Percentiles rank a stretch among this genome's conserved stretches.
These are phyloP conservation scores for Hypsibius dujardini DNA, from an alignment of 1,140 invertebrate genomes.

Conservation along the genomic window DNA sequence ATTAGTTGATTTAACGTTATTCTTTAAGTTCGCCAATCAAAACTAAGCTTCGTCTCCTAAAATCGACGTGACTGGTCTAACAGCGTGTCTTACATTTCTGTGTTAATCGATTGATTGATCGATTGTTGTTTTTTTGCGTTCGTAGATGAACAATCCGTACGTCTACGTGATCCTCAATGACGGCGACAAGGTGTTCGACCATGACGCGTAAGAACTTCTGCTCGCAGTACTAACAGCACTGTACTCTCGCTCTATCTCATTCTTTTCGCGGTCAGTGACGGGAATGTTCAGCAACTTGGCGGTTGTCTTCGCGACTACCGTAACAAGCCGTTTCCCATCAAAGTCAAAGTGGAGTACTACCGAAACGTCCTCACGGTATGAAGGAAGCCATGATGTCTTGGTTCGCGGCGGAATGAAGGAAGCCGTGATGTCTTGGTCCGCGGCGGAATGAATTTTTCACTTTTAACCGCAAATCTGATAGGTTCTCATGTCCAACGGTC, in stretches of 20 bases:
- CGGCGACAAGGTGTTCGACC: conserved; percentile 76
- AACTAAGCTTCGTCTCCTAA: too few species aligned
- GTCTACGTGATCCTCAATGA: conserved; percentile 92
- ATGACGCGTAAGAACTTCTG: conserved; percentile 53
- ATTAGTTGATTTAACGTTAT: too few species aligned
- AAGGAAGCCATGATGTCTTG: too few species aligned
- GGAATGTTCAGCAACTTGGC: conserved; percentile 65
- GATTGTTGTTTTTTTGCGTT: conserved; percentile 21
- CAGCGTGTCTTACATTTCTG: conserved; percentile 21
- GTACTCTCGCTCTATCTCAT: conserved; percentile 17
- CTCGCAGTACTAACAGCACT: conserved; percentile 19
- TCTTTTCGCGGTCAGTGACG: conserved; percentile 49
- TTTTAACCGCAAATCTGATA: conserved; percentile 26
- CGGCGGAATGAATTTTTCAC: too few species aligned
- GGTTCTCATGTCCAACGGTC: conserved; percentile 70
- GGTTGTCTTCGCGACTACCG: conserved; percentile 93
- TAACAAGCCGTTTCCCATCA: conserved; percentile 89
- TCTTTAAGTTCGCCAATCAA: too few species aligned
- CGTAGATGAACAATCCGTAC: conserved; percentile 82
- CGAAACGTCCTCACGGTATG: conserved; percentile 69
- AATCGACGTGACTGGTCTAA: too few species aligned
- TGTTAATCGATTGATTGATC: conserved; percentile 13
- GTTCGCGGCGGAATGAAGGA: too few species aligned
- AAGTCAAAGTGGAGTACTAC: conserved; percentile 80
- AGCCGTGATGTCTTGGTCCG: too few species aligned